Base-by-base conservation (phyloP, 2,888 invertebrate species). In the Archips crataeganus region DNA sequence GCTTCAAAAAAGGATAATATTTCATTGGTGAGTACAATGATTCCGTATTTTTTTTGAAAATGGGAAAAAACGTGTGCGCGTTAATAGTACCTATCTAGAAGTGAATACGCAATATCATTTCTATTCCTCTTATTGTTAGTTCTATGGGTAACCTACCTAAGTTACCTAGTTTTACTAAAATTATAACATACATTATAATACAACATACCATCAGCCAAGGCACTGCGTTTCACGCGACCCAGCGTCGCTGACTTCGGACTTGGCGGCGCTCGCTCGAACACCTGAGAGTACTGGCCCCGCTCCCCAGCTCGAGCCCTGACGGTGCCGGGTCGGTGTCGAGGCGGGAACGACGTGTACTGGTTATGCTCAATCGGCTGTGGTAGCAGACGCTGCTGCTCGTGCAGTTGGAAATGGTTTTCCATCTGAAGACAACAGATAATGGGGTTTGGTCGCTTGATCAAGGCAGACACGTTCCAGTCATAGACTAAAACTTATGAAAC, bases 231-330 rank as follows among this genome's bases (percentile, higher is more conserved):
- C 54, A 90, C 81, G 15, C 94, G 84, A 39, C 92, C 92, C 79
- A 95, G 85, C 70, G 95, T 89, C 61, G 90, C 90, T 6, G 95
- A 86, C 81, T 95, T 82, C 0, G 96, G 95, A 79, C 95, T 95
- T 0, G 94, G 85, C 9, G 95, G 95, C 10, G 95, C 95, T 84
- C 95, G 93, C 79, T 96, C 95, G 77, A 96, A 96, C 62, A 94
- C 94, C 84, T 95, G 94, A 13, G 92, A 93, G 80, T 95, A 95
- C 79, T 94, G 93, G 59, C 94, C 94, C 51, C 92, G 85, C 75
- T 94, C 94, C 0, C 94, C 94, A 65, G 94, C 92, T 66, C 89
- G 87, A 1, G 90, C 90, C 61, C 89, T 85, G 63, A 93, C 91
- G 1, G 91, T 93, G 0, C 91, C 92, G 1, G 90, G 87, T 60